Percentiles rank a stretch among this genome's conserved stretches.
These are phyloP conservation scores for Lacerta bilineata DNA, from an alignment of 2,797 vertebrate genomes.

Conservation along the genomic window DNA sequence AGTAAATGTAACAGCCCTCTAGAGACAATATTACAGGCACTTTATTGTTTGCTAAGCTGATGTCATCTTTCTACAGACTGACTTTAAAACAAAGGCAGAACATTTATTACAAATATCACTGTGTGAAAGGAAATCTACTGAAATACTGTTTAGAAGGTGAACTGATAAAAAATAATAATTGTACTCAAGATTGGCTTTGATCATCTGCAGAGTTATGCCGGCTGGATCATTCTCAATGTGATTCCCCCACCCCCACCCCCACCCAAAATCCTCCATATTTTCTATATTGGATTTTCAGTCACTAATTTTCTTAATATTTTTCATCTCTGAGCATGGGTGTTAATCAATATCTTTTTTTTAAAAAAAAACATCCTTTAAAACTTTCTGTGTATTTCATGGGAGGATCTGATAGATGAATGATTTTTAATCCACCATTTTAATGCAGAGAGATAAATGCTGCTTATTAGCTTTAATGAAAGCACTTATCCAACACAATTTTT, in stretches of 20 bases:
- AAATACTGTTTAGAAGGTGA: constrained; percentile 91
- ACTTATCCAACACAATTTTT: background rate
- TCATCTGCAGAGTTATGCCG: constrained; percentile 82
- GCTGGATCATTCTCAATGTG: constrained; percentile 76
- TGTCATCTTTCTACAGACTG: constrained; percentile 95
- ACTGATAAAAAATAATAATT: constrained; percentile 80
- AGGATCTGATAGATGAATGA: constrained; percentile 71
- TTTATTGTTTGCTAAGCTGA: constrained; percentile 98
- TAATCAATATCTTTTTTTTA: constrained; percentile 71
- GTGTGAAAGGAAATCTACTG: constrained; percentile 98
- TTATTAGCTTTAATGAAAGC: constrained; percentile 19
- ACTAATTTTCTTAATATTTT: constrained; percentile 64
- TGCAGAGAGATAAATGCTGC: constrained; percentile 48
- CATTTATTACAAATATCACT: constrained; percentile 95
- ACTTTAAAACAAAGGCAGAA: constrained; percentile 94
- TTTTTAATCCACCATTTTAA: constrained; percentile 63
- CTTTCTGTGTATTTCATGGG: constrained; percentile 63
- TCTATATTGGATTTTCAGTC: constrained; percentile 68
- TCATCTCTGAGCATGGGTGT: constrained; percentile 70
- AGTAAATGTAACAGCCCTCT: constrained; percentile 93
- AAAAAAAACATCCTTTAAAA: constrained; percentile 74
- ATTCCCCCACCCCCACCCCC: constrained; percentile 53
- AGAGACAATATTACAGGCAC: constrained; percentile 94
- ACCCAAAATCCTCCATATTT: constrained; percentile 59
- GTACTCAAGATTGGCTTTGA: constrained; percentile 83